These are phyloP conservation scores for Ficedula albicollis DNA, from an alignment of 2,797 vertebrate species.

Conservation along the genomic window DNA sequence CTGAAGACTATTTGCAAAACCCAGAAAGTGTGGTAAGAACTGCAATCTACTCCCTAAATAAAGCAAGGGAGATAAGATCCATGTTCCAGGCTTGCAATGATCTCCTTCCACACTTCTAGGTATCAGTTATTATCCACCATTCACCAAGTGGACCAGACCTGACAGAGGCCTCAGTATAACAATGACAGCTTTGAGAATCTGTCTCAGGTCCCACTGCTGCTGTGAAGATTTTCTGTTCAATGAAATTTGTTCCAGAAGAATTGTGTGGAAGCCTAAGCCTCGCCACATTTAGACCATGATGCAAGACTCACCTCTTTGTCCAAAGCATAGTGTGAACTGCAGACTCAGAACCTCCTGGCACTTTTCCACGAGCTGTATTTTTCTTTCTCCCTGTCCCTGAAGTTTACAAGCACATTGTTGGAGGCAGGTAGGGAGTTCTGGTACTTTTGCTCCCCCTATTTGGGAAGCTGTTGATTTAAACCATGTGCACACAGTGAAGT, in stretches of 20 bases:
- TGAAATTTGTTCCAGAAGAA: neutral
- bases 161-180: neutral
- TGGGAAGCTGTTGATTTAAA: conserved; percentile 61
- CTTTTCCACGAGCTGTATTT: neutral
- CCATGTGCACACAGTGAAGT: conserved; percentile 36
- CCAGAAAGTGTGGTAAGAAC: neutral
- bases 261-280: neutral
- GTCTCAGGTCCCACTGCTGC: neutral
- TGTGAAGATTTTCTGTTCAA: neutral
- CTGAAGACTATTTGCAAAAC: neutral
- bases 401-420: conserved; percentile 35
- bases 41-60: neutral
- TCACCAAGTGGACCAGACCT: neutral
- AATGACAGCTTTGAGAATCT: neutral
- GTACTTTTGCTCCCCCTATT: neutral
- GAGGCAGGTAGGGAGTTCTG: conserved; percentile 5
- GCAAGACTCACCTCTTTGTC: neutral
- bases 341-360: neutral
- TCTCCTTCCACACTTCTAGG: neutral
- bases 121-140: neutral
- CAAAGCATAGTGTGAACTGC: neutral
- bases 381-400: conserved; percentile 22
- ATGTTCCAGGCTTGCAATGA: neutral
- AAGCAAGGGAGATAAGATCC: neutral
- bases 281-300: neutral